Percentiles rank a stretch among this genome's conserved stretches.
These are phyloP conservation scores for Chromoteleia sp. DNA, from an alignment of 2,888 invertebrate genomes.

Conservation along the genomic window DNA sequence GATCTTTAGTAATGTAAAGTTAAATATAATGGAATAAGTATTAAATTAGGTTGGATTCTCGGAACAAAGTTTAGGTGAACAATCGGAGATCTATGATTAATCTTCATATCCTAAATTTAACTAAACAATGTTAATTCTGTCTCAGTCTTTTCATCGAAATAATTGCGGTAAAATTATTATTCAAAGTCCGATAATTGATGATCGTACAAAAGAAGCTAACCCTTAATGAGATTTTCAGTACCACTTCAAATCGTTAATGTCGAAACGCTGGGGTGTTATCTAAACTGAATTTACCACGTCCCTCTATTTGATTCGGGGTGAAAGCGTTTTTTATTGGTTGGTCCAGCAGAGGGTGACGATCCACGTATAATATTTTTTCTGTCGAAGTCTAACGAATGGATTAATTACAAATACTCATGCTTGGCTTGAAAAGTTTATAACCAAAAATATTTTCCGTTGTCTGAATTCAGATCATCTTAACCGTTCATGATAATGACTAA, in stretches of 20 bases:
- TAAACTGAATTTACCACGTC: slow-evolving; percentile 65
- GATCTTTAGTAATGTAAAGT: no score
- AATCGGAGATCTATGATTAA: not conserved
- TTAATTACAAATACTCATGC: slow-evolving; percentile 34
- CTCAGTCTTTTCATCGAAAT: not conserved
- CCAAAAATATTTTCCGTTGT: no score
- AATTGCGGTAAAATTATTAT: slow-evolving; percentile 36
- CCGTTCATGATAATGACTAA: slow-evolving; percentile 22
- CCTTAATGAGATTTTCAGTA: slow-evolving; percentile 67
- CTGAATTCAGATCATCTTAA: not conserved
- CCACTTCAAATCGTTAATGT: slow-evolving; percentile 61
- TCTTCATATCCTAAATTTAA: not conserved
- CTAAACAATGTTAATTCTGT: not conserved
- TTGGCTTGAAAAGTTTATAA: no score
- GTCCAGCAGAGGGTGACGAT: slow-evolving; percentile 32
- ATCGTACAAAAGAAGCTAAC: slow-evolving; percentile 57
- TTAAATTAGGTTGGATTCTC: no score
- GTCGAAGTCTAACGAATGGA: slow-evolving; percentile 13
- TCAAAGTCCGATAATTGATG: slow-evolving; percentile 61
- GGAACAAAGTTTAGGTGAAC: no score
- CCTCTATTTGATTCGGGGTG: slow-evolving; percentile 53
- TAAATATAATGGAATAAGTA: no score
- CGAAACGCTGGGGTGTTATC: slow-evolving; percentile 59
- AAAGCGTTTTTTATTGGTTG: slow-evolving; percentile 50
- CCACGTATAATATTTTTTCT: slow-evolving; percentile 6